Percentiles rank a stretch among this genome's conserved stretches.
Evolutionary conservation across 2,888 invertebrate genomes (phyloP).

Genomic region (Chorisops tibialis): DNA sequence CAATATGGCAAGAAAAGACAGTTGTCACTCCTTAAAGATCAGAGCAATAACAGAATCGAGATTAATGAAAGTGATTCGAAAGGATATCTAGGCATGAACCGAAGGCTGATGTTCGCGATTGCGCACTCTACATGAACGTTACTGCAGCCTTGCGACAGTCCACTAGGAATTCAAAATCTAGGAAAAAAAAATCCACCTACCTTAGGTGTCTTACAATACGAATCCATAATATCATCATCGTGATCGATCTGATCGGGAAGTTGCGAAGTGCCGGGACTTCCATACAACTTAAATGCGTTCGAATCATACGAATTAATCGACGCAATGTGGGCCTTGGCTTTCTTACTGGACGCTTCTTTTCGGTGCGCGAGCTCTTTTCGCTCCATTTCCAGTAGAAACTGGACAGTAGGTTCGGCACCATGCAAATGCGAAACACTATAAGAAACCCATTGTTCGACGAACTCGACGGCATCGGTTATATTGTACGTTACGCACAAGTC

Average conservation of each 20-base stretch:
- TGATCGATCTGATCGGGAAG: conserved; percentile 13
- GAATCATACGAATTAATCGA: conserved; percentile 30
- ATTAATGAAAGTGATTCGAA: too few relatives aligned
- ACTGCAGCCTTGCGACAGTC: too few relatives aligned
- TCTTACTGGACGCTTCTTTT: conserved; percentile 44
- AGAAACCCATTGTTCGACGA: conserved; percentile 77
- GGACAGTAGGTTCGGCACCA: conserved; percentile 60
- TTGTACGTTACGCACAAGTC: conserved; percentile 64
- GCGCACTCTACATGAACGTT: too few relatives aligned
- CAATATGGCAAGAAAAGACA: too few relatives aligned
- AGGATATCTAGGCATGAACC: too few relatives aligned
- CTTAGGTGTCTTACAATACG: conserved; percentile 45
- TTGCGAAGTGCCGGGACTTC: conserved; percentile 33
- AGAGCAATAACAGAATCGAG: too few relatives aligned
- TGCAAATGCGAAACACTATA: conserved; percentile 65
- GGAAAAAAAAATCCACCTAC: conserved; percentile 38
- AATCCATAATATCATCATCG: conserved; percentile 40
- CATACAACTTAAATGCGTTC: conserved; percentile 44
- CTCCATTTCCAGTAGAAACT: conserved; percentile 61
- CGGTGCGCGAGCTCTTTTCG: conserved; percentile 61
- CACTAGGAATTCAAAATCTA: too few relatives aligned
- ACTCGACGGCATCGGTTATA: conserved; percentile 64
- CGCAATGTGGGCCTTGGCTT: conserved; percentile 28
- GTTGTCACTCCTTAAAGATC: too few relatives aligned
- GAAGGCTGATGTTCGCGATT: too few relatives aligned